These are phyloP conservation scores for Setophaga coronata DNA, from an alignment of 2,113 vertebrate species.

Conservation along the genomic window DNA sequence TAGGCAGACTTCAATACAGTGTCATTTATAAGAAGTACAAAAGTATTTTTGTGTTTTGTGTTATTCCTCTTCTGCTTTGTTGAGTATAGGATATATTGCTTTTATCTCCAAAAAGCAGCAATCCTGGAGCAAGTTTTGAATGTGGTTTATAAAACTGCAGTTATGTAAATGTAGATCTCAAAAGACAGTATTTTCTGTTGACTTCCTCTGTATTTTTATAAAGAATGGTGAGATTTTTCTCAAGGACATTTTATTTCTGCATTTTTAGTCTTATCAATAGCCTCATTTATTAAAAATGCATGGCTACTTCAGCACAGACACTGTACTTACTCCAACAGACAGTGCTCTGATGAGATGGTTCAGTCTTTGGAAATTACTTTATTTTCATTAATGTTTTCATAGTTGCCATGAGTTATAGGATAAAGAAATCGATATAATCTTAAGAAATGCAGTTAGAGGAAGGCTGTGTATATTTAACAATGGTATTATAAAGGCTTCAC, in stretches of 20 bases:
- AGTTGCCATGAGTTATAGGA: not conserved
- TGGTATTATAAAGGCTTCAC: not conserved
- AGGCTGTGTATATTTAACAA: not conserved
- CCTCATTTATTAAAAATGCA: not conserved
- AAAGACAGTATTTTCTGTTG: not conserved
- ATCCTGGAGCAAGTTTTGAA: not conserved
- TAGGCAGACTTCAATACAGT: not conserved
- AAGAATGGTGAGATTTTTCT: not conserved
- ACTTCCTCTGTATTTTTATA: not conserved
- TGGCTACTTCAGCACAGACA: not conserved
- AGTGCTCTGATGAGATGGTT: not conserved
- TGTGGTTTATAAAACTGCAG: not conserved
- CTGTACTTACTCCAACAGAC: not conserved
- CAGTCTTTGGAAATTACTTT: not conserved
- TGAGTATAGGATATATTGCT: not conserved
- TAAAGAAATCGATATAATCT: not conserved
- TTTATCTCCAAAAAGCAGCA: not conserved
- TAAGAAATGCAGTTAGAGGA: not conserved
- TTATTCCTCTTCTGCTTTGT: not conserved
- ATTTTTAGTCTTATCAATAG: not conserved
- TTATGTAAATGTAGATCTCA: not conserved
- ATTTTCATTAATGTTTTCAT: not conserved
- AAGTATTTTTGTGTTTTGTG: not conserved
- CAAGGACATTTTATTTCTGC: not conserved
- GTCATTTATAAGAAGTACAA: not conserved